Evolutionary conservation across 2,797 vertebrate species (phyloP).

Genomic region (Caiman crocodilus): DNA sequence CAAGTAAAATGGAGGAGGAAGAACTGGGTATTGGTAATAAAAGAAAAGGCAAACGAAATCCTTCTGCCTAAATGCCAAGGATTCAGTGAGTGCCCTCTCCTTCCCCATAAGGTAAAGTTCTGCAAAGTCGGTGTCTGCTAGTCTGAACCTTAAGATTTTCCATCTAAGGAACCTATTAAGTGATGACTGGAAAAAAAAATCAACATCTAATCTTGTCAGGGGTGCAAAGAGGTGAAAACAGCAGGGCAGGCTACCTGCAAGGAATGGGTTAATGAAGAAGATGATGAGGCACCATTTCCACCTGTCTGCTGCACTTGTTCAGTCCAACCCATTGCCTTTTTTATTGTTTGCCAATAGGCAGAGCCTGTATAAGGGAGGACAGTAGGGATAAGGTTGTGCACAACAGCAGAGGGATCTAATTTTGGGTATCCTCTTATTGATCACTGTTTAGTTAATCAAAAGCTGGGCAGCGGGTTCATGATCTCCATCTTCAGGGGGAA

Average conservation of each 20-base stretch:
- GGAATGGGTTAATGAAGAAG: conserved; percentile 43
- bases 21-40: background rate
- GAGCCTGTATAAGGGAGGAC: conserved; percentile 29
- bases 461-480: background rate
- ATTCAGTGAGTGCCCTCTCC: background rate
- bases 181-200: background rate
- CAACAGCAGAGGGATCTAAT: background rate
- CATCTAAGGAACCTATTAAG: background rate
- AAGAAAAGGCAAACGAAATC: background rate
- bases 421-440: background rate
- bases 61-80: background rate
- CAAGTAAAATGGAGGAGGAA: background rate
- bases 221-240: background rate
- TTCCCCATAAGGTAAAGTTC: background rate
- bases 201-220: background rate
- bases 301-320: conserved; percentile 20
- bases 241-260: background rate
- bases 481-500: background rate
- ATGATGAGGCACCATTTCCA: conserved; percentile 53
- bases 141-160: background rate
- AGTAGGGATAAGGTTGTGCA: background rate
- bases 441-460: background rate
- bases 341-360: background rate
- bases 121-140: background rate
- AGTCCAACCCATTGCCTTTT: conserved; percentile 47